Evolutionary conservation across 2,888 invertebrate species (phyloP), one percentile per base, ranked within the genome.

Genomic region (Cosmia pyralina): DNA sequence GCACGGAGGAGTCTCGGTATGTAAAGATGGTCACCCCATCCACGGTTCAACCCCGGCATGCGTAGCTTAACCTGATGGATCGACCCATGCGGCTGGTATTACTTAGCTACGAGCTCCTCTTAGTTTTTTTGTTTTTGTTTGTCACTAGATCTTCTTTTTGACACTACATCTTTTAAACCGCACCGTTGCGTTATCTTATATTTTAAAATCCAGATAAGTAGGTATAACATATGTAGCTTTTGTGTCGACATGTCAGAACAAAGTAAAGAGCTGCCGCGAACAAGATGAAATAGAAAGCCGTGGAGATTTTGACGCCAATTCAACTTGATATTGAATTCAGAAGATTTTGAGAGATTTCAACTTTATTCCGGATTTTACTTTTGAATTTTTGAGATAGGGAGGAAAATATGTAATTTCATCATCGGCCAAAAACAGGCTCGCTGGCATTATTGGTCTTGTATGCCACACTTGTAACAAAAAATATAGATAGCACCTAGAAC

Each of bases 251-350:
- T 22, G 34, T 34, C 50, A 34, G 41, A 58, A 15, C 13, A 50
- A 57, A 62, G 38, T 34, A 70, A 72, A 65, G 19, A 73, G 5
- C 1, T 46, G 44, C 34, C 19, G 3, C 48, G 11, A 53, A 60
- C 68, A 41, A 55, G 60, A 75, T 75, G 69, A 75, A 58, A 52
- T 17, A 50, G 66, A 82, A 80, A 74, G 70, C 69, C 77, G 59
- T 2, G 19, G 53, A 80, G 68, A 77, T 72, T 68, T 53, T 75
- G 77, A 75, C 77, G 58, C 22, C 69, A 67, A 50, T 67, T 38
- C 59, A 66, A 62, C 55, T 63, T 69, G 72, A 82, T 69, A 71
- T 77, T 60, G 80, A 67, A 71, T 66, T 77, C 68, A 53, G 63
- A 75, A 73, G 72, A 65, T 70, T 65, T 48, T 17, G 53, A 22